Conservation (phyloP, 2,797 vertebrate genomes). For the Semaprochilodus insignis region DNA sequence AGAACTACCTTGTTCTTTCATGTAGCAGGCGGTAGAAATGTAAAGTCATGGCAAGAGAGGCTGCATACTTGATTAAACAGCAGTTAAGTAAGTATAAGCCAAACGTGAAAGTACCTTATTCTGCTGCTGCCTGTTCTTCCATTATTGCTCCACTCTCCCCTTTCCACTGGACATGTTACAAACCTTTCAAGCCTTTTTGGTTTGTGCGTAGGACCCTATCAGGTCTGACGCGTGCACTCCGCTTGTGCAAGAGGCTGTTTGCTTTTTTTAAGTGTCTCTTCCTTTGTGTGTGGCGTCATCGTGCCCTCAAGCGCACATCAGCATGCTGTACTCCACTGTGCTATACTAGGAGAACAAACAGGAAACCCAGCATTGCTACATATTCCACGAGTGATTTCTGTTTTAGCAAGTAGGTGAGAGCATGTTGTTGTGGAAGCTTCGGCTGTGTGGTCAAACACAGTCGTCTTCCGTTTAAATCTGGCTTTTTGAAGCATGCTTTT, state of each 20-base stretch:
- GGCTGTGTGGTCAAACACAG: constrained; percentile 5
- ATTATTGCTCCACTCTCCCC: neutral
- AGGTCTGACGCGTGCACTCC: constrained; percentile 16
- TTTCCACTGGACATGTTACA: neutral
- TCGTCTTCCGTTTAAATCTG: neutral
- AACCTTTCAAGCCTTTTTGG: neutral
- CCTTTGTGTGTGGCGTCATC: constrained; percentile 31
- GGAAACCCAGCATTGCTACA: constrained; percentile 42
- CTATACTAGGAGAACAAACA: constrained; percentile 42
- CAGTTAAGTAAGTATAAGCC: neutral
- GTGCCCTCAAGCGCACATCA: neutral
- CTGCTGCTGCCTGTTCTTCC: neutral
- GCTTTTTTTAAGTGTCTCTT: constrained; percentile 44
- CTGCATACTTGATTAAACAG: neutral
- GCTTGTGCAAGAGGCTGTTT: constrained; percentile 28
- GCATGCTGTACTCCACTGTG: constrained; percentile 2
- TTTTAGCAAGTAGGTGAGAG: neutral
- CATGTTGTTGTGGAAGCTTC: constrained; percentile 15
- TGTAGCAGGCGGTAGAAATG: neutral
- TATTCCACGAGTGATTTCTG: constrained; percentile 35
- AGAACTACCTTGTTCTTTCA: neutral
- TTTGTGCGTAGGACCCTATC: neutral
- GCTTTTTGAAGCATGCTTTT: neutral
- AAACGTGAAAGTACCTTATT: constrained; percentile 6
- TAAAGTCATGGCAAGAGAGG: neutral